Evolutionary conservation across 2,888 invertebrate genomes (phyloP).

Genomic region (Polietes domitor): DNA sequence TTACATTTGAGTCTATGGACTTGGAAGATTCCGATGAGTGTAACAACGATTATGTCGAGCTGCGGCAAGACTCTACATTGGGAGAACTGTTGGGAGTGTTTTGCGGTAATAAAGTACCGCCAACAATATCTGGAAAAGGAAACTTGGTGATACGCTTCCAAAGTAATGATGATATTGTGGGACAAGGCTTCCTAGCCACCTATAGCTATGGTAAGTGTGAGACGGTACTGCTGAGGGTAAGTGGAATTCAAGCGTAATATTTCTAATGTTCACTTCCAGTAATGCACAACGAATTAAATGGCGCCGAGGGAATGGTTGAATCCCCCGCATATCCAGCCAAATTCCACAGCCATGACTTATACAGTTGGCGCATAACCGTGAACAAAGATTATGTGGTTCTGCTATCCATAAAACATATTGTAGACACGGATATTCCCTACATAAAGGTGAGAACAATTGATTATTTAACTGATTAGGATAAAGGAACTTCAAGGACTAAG

Average conservation of each 20-base stretch:
- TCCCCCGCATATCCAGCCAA: slow-evolving; percentile 89
- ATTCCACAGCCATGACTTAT: slow-evolving; percentile 80
- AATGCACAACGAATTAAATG: slow-evolving; percentile 86
- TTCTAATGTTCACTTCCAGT: too few species aligned
- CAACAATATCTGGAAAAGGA: slow-evolving; percentile 83
- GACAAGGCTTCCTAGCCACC: slow-evolving; percentile 88
- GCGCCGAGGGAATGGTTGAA: slow-evolving; percentile 86
- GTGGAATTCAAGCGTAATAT: too few species aligned
- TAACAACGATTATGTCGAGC: slow-evolving; percentile 92
- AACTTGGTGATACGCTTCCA: slow-evolving; percentile 90
- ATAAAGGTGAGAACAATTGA: slow-evolving; percentile 67
- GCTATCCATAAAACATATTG: slow-evolving; percentile 70
- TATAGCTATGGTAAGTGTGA: slow-evolving; percentile 85
- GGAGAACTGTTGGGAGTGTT: slow-evolving; percentile 87
- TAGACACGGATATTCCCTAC: slow-evolving; percentile 71
- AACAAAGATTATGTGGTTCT: slow-evolving; percentile 73
- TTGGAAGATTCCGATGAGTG: slow-evolving; percentile 88
- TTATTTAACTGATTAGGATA: too few species aligned
- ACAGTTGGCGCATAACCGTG: slow-evolving; percentile 88
- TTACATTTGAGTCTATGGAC: slow-evolving; percentile 87
- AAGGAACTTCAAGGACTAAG: too few species aligned
- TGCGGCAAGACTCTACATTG: slow-evolving; percentile 84
- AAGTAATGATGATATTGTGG: slow-evolving; percentile 83
- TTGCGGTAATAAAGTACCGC: slow-evolving; percentile 86
- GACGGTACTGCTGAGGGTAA: too few species aligned